phyloP scores from a whole-genome alignment of 2,113 vertebrate genomes.

The Pleuronectes platessa region DNA sequence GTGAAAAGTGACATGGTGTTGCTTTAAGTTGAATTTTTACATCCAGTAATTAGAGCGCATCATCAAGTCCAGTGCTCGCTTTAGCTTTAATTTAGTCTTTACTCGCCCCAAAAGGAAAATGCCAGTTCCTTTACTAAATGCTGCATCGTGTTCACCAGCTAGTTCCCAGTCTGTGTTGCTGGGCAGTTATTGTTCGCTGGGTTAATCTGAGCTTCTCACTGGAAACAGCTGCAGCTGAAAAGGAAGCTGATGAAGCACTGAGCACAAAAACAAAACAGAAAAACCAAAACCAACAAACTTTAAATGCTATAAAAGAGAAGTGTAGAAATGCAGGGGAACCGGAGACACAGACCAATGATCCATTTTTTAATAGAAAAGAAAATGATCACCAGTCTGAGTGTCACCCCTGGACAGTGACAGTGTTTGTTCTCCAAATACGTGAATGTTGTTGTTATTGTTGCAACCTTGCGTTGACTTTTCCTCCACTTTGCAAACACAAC shows the following conservation, averaged over 20 bases:
- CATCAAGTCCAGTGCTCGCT: background rate
- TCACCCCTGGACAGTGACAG: background rate
- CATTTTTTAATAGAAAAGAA: background rate
- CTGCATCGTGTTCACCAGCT: too few relatives aligned
- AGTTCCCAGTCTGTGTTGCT: too few relatives aligned
- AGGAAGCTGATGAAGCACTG: background rate
- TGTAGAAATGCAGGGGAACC: background rate
- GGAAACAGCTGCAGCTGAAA: background rate
- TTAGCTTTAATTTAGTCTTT: background rate
- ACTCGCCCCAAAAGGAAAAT: background rate
- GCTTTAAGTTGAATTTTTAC: too few relatives aligned
- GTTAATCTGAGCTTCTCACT: too few relatives aligned
- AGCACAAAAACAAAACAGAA: background rate
- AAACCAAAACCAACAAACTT: background rate
- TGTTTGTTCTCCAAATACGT: background rate
- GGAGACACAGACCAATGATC: background rate
- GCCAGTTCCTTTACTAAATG: too few relatives aligned
- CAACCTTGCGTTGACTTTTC: background rate
- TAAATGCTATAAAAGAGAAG: background rate
- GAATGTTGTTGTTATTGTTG: background rate
- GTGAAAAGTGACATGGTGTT: too few relatives aligned
- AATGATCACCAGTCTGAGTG: background rate
- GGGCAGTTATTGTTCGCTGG: too few relatives aligned
- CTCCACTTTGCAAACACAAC: background rate
- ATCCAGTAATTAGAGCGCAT: too few relatives aligned